A percentile compares a stretch with the other conserved stretches of the same genome.
These are phyloP conservation scores for Drosophila lowei DNA, from an alignment of 1,140 invertebrate species.

Conservation along the genomic window DNA sequence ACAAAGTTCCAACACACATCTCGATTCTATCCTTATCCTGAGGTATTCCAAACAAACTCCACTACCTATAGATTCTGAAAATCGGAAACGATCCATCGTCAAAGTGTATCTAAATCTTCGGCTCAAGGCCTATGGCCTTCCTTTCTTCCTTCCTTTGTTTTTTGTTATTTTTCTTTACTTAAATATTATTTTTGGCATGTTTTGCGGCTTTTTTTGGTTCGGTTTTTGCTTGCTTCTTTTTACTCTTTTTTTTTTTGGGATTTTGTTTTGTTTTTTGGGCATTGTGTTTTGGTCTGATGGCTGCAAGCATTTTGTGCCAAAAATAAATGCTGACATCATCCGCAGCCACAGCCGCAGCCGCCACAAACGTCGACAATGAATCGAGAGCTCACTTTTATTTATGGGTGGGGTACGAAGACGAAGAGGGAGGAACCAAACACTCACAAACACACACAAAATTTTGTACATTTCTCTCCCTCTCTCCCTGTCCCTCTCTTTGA, in stretches of 20 bases:
- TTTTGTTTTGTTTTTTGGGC: constrained; percentile 32
- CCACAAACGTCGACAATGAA: constrained; percentile 56
- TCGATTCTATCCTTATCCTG: too few relatives aligned
- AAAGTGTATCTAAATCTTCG: too few relatives aligned
- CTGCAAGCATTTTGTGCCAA: constrained; percentile 66
- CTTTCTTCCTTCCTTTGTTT: constrained; percentile 19
- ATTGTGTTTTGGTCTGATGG: constrained; percentile 47
- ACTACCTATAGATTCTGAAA: too few relatives aligned
- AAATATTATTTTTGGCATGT: constrained; percentile 80
- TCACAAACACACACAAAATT: neutral
- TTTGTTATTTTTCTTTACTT: constrained; percentile 39
- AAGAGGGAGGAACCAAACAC: constrained; percentile 17
- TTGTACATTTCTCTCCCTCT: neutral
- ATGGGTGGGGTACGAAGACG: constrained; percentile 5
- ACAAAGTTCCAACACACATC: too few relatives aligned
- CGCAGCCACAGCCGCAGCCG: constrained; percentile 58
- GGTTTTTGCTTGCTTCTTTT: constrained; percentile 18
- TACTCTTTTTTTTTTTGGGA: constrained; percentile 19
- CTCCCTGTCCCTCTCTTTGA: constrained; percentile 14
- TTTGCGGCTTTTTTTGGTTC: constrained; percentile 63
- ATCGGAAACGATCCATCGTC: too few relatives aligned
- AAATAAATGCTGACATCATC: constrained; percentile 80
- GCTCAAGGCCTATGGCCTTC: neutral
- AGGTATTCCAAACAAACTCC: too few relatives aligned
- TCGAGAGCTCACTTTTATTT: constrained; percentile 65